Evolutionary conservation across 2,888 invertebrate genomes (phyloP), one percentile per base, ranked within the genome.

Genomic region (Eurois occulta): DNA sequence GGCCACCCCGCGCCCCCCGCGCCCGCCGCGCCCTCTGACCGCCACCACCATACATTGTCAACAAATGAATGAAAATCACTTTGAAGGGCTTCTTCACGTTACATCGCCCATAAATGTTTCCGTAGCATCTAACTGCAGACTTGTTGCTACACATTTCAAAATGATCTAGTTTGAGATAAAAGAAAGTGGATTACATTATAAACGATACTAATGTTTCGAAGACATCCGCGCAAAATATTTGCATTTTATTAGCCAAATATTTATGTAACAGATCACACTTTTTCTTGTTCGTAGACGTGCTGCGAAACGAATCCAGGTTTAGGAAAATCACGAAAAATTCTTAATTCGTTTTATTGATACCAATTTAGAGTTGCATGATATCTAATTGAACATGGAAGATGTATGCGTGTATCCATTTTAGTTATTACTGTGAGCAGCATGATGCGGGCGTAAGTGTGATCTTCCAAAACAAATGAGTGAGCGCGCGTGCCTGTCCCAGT

Each of bases 61-160:
- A 95, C 95, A 95, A 93, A 94, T 95, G 93, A 95, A 96, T 95
- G 95, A 94, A 94, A 95, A 95, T 94, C 91, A 95, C 92, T 91
- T 90, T 91, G 87, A 82, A 84, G 87, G 90, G 87, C 89, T 90
- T 91, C 91, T 89, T 92, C 91, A 91, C 87, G 86, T 85, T 84
- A 81, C 87, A 78, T 78, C 74, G 78, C 58, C 71, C 75, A 73
- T 84, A 67, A 78, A 82, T 74, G 78, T 81, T 75, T 81, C 75
- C 81, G 81, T 68, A 52, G 67, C 62, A 72, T 70, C 69, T 73
- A 18, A 76, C 43, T 82, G 67, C 55, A 71, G 70, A 69, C 73
- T 58, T 70, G 69, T 66, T 80, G 60, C 32, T 72, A 72, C 43
- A 64, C 55, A 75, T 75, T 83, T 83, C 48, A 69, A 77, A 79